Percentiles rank a stretch among this genome's conserved stretches.
Conservation (phyloP, 2,113 vertebrate genomes). For the Dunckerocampus dactyliophorus region DNA sequence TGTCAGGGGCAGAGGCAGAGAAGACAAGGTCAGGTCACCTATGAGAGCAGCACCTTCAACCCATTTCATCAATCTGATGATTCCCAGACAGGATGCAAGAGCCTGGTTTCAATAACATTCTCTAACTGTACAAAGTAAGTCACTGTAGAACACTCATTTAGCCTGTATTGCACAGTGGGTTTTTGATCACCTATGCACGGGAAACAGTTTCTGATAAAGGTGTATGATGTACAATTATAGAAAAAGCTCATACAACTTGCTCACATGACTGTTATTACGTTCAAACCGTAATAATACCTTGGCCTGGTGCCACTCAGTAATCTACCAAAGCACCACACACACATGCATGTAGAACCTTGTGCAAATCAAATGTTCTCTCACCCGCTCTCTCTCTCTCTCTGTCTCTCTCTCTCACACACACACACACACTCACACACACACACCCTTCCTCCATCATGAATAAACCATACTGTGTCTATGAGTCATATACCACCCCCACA, state of each 20-base stretch:
- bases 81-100: conserved; percentile 45
- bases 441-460: conserved; percentile 74
- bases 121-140: conserved; percentile 18
- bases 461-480: conserved; percentile 75
- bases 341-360: conserved; percentile 22
- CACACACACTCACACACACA: conserved; percentile 38
- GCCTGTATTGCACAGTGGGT: background rate
- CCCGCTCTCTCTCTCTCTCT: conserved; percentile 27
- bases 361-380: conserved; percentile 61
- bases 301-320: conserved; percentile 64
- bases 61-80: conserved; percentile 54
- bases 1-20: conserved; percentile 54
- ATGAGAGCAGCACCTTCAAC: conserved; percentile 48
- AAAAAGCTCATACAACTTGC: conserved; percentile 22
- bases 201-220: background rate
- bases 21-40: conserved; percentile 69
- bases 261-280: conserved; percentile 49
- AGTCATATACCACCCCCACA: conserved; percentile 71
- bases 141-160: too few relatives aligned
- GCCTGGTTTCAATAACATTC: conserved; percentile 44
- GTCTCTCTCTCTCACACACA: conserved; percentile 24
- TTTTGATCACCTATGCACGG: background rate
- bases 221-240: conserved; percentile 20
- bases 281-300: conserved; percentile 62
- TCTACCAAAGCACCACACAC: conserved; percentile 46